Evolutionary conservation across 2,888 invertebrate species (phyloP).

Genomic region (Drosophila leonis): DNA sequence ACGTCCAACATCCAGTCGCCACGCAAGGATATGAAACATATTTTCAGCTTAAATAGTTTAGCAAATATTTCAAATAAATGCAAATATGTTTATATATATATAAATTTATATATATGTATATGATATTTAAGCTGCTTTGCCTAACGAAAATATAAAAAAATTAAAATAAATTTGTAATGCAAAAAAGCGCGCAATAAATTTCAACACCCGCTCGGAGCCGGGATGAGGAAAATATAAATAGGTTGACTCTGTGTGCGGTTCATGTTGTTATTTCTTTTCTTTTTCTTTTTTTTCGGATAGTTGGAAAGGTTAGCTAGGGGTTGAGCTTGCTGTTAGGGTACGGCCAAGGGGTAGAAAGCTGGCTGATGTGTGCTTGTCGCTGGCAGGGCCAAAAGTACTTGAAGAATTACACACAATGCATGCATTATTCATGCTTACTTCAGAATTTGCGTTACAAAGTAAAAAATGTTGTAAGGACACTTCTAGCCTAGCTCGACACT

Average conservation of each 20-base stretch:
- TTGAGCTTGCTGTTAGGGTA: background rate
- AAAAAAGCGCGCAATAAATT: constrained; percentile 72
- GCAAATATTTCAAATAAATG: constrained; percentile 1
- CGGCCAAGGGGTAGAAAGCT: constrained; percentile 7
- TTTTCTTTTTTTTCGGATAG: background rate
- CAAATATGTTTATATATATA: constrained; percentile 12
- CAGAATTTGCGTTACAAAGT: constrained; percentile 80
- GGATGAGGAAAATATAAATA: constrained; percentile 63
- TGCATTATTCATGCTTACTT: constrained; percentile 79
- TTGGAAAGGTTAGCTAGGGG: constrained; percentile 3
- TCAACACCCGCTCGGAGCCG: constrained; percentile 48
- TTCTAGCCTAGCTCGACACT: constrained; percentile 61
- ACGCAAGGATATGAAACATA: constrained; percentile 4
- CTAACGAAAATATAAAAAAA: constrained; percentile 41
- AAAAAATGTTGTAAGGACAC: constrained; percentile 78
- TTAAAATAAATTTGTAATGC: constrained; percentile 78
- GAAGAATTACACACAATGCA: constrained; percentile 79
- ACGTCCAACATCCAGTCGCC: background rate
- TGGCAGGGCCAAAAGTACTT: constrained; percentile 77
- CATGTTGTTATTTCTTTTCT: constrained; percentile 11
- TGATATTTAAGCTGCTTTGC: constrained; percentile 34
- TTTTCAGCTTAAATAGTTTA: background rate
- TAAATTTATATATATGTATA: constrained; percentile 21
- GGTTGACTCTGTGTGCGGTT: constrained; percentile 56
- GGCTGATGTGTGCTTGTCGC: constrained; percentile 71